Base-by-base conservation (phyloP, 2,888 invertebrate genomes). In the Phyto melanocephala region DNA sequence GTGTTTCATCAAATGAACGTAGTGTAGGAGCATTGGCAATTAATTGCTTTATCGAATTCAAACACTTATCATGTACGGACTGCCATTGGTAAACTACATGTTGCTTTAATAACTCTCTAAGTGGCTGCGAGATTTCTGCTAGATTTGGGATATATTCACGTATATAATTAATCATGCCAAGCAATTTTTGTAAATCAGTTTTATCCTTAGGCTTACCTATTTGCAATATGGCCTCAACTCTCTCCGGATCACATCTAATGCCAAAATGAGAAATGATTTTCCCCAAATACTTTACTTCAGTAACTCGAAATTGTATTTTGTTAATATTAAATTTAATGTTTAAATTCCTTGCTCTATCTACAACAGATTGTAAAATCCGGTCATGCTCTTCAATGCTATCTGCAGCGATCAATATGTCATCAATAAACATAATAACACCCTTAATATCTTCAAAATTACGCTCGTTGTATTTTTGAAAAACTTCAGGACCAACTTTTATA, bases 361-460 rank as follows among this genome's bases (percentile, higher is more conserved):
- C 20, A 15, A 85, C 84, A 42, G n/a, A 35, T 6, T 83, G 24
- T 28, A 84, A 37, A 24, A 65, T 81, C 33, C 52, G 24, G 74
- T 84, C 82, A 80, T 85, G 84, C 72, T 72, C 84, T 68, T 71
- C 83, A 28, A 70, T 24, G 33, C 33, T 79, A 63, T 56, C 35
- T 8, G 67, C 63, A 10, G 50, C 47, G 22, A 72, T 54, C 11
- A 60, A 15, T 35, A 68, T 88, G 20, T 89, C 88, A 84, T 89
- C 88, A 62, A 88, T 87, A 79, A 87, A 89, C 1, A 88, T 80
- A n/a, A 86, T 72, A 11, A 88, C 86, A 20, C 86, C 86, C 24
- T 84, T 76, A 47, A 89, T 88, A 58, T 87, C 87, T 33, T 86
- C 88, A 84, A 89, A 89, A 50, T 86, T 85, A n/a, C 76, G 80